These are phyloP conservation scores for Ascaphus truei DNA, from an alignment of 2,113 vertebrate genomes.

Conservation along the genomic window DNA sequence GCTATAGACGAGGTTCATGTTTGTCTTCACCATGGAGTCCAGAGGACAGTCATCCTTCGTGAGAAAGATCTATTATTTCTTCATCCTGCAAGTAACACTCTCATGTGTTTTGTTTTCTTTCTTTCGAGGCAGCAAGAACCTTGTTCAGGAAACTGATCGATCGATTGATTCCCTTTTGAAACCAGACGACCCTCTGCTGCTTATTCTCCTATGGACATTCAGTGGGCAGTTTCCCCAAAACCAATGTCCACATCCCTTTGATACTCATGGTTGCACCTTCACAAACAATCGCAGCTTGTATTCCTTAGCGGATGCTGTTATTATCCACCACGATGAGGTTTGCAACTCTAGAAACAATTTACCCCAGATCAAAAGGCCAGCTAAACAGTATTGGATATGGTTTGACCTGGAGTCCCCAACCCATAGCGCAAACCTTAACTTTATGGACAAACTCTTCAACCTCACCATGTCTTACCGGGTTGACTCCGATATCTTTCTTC, in stretches of 20 bases:
- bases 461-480: constrained; percentile 4
- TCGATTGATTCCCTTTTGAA: no score
- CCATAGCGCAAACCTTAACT: background rate
- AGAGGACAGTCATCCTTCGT: no score
- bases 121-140: no score
- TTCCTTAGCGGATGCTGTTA: background rate
- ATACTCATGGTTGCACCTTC: background rate
- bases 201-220: constrained; percentile 39
- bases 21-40: no score
- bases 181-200: fast-evolving
- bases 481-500: constrained; percentile 6
- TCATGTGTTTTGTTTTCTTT: no score
- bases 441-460: constrained; percentile 19
- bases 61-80: no score
- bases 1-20: no score
- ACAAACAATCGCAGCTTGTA: background rate
- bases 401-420: background rate
- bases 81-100: no score
- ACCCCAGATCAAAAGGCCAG: background rate
- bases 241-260: background rate
- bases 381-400: constrained; percentile 9
- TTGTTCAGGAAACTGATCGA: no score
- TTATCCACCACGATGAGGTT: constrained; percentile 9
- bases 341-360: background rate
- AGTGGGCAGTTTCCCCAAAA: background rate